Percentiles rank a stretch among this genome's conserved stretches.
Evolutionary conservation across 2,113 vertebrate species (phyloP).

Genomic region (Pelmatolapia mariae): DNA sequence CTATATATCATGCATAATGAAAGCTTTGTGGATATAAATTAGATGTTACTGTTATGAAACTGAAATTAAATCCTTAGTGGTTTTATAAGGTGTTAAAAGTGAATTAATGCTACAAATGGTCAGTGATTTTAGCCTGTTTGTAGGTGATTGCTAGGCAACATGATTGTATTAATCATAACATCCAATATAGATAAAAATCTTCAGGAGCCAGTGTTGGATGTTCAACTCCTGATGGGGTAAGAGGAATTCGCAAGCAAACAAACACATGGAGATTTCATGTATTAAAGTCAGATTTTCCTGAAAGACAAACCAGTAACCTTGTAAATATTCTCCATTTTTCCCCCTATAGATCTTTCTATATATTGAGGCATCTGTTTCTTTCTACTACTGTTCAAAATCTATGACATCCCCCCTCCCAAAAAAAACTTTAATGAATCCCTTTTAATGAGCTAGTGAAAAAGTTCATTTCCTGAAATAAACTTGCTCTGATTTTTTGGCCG

Average conservation of each 20-base stretch:
- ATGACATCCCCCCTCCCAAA: rapidly evolving
- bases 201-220: not conserved
- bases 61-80: not conserved
- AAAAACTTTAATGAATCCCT: not conserved
- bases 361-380: not conserved
- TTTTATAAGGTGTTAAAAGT: not conserved
- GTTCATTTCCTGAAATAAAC: not conserved
- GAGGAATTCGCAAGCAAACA: not conserved
- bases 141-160: not conserved
- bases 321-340: not conserved
- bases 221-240: not conserved
- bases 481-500: not conserved
- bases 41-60: not conserved
- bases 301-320: not conserved
- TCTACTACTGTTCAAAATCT: not conserved
- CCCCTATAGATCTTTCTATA: not conserved
- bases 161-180: not conserved
- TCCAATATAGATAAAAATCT: not conserved
- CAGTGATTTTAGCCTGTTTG: not conserved
- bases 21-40: not conserved
- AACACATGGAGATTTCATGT: not conserved
- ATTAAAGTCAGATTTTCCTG: not conserved
- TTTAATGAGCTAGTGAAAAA: not conserved
- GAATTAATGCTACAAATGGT: not conserved
- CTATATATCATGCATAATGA: not conserved